Evolutionary conservation across 2,113 vertebrate species (phyloP).

Genomic region (Xenopus tropicalis): UCB_Xtro_10.0 CM004451.2:20028501-20029000

Average conservation of each 20-base stretch:
- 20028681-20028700: conserved; percentile 95
- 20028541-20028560: too few relatives aligned
- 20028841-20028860: too few relatives aligned
- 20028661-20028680: conserved; percentile 99
- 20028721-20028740: conserved; percentile 97
- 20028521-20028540: too few relatives aligned
- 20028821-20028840: too few relatives aligned
- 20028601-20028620: conserved; percentile 47
- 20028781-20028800: conserved; percentile 7
- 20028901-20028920: not conserved
- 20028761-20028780: conserved; percentile 10
- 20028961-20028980: not conserved
- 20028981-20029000: not conserved
- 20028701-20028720: conserved; percentile 93
- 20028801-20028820: not conserved
- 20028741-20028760: conserved; percentile 48
- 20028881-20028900: not conserved
- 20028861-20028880: not conserved
- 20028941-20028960: not conserved
- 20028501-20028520: too few relatives aligned
- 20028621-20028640: conserved; percentile 70
- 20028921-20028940: not conserved
- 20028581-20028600: too few relatives aligned
- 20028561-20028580: too few relatives aligned
- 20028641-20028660: conserved; percentile 90